Conservation (phyloP, 2,797 vertebrate species). For the Pseudopleuronectes americanus region DNA sequence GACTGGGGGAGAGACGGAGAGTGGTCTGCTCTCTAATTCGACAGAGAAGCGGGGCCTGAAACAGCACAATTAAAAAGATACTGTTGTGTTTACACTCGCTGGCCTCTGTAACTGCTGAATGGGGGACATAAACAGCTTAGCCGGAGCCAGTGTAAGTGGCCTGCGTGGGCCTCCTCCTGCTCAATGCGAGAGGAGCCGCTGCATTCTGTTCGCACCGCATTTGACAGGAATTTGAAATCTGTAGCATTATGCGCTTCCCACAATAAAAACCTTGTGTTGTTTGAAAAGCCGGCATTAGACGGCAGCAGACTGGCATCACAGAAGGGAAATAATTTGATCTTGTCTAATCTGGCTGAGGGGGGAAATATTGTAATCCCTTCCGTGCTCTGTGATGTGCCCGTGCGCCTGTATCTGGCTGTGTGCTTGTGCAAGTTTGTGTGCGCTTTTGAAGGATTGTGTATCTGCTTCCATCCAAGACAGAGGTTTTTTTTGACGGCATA, state of each 20-base stretch:
- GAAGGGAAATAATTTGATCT: slow-evolving; percentile 84
- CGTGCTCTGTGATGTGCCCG: slow-evolving; percentile 57
- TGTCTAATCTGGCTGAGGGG: slow-evolving; percentile 83
- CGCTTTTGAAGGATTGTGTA: slow-evolving; percentile 39
- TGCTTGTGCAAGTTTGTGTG: slow-evolving; percentile 49
- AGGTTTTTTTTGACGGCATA: slow-evolving; percentile 62
- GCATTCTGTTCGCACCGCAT: slow-evolving; percentile 78
- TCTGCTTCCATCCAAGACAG: slow-evolving; percentile 54
- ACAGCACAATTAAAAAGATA: slow-evolving; percentile 87
- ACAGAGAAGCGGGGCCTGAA: slow-evolving; percentile 81
- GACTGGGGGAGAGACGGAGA: slow-evolving; percentile 70
- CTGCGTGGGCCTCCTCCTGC: slow-evolving; percentile 67
- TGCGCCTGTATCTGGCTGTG: slow-evolving; percentile 32
- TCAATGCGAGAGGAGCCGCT: slow-evolving; percentile 67
- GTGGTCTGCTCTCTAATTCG: slow-evolving; percentile 79
- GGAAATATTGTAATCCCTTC: slow-evolving; percentile 78
- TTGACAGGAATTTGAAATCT: slow-evolving; percentile 84
- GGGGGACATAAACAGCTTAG: slow-evolving; percentile 86
- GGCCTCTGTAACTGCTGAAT: slow-evolving; percentile 86
- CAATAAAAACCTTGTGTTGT: slow-evolving; percentile 83
- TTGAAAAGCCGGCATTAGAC: slow-evolving; percentile 85
- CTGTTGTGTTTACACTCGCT: slow-evolving; percentile 86
- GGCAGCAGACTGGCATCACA: slow-evolving; percentile 78
- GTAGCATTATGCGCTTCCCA: slow-evolving; percentile 75
- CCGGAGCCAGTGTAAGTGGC: slow-evolving; percentile 80